These are phyloP conservation scores for Drosophila aldrichi DNA, from an alignment of 2,888 invertebrate species.

Conservation along the genomic window DNA sequence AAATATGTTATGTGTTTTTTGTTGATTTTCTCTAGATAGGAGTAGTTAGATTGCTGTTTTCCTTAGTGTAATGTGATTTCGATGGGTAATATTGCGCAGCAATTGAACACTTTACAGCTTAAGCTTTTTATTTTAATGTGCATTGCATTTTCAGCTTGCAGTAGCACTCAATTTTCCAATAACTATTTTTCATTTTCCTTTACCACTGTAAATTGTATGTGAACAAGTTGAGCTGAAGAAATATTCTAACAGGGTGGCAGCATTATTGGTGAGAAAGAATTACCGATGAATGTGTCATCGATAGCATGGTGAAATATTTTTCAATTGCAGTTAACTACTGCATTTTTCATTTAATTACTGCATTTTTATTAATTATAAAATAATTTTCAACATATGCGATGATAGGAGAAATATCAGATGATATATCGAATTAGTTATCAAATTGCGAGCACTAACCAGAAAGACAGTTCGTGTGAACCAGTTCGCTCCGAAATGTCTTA, in stretches of 20 bases:
- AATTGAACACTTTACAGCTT: slow-evolving; percentile 32
- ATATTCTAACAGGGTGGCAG: slow-evolving; percentile 28
- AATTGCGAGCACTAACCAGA: no score
- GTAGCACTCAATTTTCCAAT: slow-evolving; percentile 57
- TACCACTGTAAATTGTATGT: slow-evolving; percentile 18
- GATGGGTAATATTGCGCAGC: slow-evolving; percentile 47
- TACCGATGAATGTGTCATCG: slow-evolving; percentile 22
- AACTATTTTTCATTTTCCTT: slow-evolving; percentile 65
- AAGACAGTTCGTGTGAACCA: slow-evolving; percentile 16
- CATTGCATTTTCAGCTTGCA: slow-evolving; percentile 39
- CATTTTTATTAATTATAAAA: neutral
- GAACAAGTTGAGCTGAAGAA: slow-evolving; percentile 27
- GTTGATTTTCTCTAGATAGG: slow-evolving; percentile 25
- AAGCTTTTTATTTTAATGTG: slow-evolving; percentile 29
- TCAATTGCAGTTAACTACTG: neutral
- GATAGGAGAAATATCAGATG: neutral
- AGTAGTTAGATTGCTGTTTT: slow-evolving; percentile 27
- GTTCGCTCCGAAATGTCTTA: neutral
- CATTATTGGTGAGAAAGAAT: neutral
- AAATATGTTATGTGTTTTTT: slow-evolving; percentile 35
- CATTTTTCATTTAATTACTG: neutral
- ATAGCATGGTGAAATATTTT: neutral
- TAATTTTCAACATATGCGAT: neutral
- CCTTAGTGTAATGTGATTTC: slow-evolving; percentile 23
- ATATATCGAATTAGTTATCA: slow-evolving; percentile 5